phyloP scores from a whole-genome alignment of 2,113 vertebrate genomes.

The Engraulis encrasicolus region DNA sequence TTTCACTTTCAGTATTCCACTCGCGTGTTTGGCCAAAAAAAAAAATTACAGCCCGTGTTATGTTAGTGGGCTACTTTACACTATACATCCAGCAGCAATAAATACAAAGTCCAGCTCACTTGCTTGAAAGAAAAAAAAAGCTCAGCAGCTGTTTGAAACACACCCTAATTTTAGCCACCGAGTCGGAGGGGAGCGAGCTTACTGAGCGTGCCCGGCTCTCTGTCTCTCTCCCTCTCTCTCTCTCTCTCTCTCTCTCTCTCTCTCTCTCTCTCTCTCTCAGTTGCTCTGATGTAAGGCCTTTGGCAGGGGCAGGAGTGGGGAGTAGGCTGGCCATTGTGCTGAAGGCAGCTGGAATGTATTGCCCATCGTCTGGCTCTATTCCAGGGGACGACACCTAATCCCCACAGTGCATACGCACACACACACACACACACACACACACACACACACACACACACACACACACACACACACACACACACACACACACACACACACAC shows the following conservation, averaged over 20 bases:
- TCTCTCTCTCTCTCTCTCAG: no score
- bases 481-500: no score
- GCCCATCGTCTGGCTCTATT: constrained; percentile 78
- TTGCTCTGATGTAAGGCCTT: constrained; percentile 80
- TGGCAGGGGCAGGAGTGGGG: constrained; percentile 69
- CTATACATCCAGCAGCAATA: neutral
- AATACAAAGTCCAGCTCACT: constrained; percentile 62
- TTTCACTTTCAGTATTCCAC: no score
- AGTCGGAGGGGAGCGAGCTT: no score
- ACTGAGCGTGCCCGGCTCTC: constrained; percentile 73
- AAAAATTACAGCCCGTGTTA: neutral
- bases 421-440: no score
- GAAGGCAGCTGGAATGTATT: constrained; percentile 80
- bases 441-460: no score
- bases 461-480: no score
- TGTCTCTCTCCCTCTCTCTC: no score
- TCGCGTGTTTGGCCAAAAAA: neutral
- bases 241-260: no score
- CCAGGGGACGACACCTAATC: constrained; percentile 71
- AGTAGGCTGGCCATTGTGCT: constrained; percentile 78
- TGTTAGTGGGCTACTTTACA: neutral
- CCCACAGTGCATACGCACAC: constrained; percentile 55
- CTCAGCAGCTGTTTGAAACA: constrained; percentile 73
- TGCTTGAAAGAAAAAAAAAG: no score
- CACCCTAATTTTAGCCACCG: constrained; percentile 85